These are phyloP conservation scores for Solen grandis DNA, from an alignment of 1,140 invertebrate genomes.

Conservation along the genomic window DNA sequence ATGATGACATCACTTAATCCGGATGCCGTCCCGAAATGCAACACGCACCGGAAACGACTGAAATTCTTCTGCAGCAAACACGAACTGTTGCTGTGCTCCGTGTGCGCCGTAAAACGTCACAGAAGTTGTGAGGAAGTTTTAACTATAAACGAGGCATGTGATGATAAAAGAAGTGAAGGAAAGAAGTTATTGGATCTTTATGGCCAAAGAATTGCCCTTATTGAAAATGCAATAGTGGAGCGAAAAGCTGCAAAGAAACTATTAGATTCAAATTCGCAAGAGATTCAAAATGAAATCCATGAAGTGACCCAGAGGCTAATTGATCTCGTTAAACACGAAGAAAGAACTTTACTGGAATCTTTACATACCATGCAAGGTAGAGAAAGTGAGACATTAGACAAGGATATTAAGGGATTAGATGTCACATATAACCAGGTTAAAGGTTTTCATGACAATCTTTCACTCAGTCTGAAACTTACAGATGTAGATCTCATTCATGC, in stretches of 20 bases:
- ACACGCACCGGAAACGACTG: slow-evolving; percentile 39
- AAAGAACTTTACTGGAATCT: slow-evolving; percentile 24
- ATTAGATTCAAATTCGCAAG: slow-evolving; percentile 41
- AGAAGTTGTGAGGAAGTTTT: slow-evolving; percentile 46
- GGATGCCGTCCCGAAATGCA: slow-evolving; percentile 45
- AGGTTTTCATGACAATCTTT: slow-evolving; percentile 15
- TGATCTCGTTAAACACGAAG: slow-evolving; percentile 48
- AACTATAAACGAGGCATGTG: slow-evolving; percentile 36
- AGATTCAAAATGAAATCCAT: slow-evolving; percentile 51
- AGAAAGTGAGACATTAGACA: slow-evolving; percentile 36
- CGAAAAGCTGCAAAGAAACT: slow-evolving; percentile 52
- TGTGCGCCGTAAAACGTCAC: slow-evolving; percentile 53
- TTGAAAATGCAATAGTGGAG: slow-evolving; percentile 44
- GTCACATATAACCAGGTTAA: slow-evolving; percentile 1
- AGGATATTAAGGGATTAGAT: slow-evolving; percentile 37
- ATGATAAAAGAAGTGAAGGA: slow-evolving; percentile 44
- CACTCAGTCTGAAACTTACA: slow-evolving; percentile 19
- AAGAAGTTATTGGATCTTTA: slow-evolving; percentile 40
- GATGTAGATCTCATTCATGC: slow-evolving; percentile 50
- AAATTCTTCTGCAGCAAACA: slow-evolving; percentile 57
- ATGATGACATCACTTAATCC: slow-evolving; percentile 30
- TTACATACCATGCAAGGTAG: slow-evolving; percentile 34
- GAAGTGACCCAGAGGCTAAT: slow-evolving; percentile 48
- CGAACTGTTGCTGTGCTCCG: slow-evolving; percentile 44
- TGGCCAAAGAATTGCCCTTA: slow-evolving; percentile 15